Base-by-base conservation (phyloP, 2,113 vertebrate genomes). In the Procavia capensis region DNA sequence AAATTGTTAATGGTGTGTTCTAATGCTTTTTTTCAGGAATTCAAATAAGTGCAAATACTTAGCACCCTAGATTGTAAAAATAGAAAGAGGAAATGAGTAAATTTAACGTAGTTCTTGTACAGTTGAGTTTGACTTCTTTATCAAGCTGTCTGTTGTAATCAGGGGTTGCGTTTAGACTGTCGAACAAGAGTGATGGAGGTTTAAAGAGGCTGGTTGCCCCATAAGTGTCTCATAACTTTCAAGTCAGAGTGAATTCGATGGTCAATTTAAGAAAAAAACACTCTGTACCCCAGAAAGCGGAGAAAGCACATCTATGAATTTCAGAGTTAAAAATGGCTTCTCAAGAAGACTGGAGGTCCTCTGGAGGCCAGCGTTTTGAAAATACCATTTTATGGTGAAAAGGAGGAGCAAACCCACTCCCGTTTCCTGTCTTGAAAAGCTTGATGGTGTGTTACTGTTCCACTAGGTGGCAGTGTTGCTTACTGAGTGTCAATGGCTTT, bases 381-480 rank as follows among this genome's bases (percentile, higher is more conserved):
- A 90, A 36, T 36, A 57, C 43, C 0, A 0, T 74, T 88, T 78
- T 95, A 31, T 68, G 70, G 36, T 94, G 54, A 90, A 90, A 80
- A 74, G 54, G 7, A 93, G 88, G 17, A 31, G 22, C 63, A 84
- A 43, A 84, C 82, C 13, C 3, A 6, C 27, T 80, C 64, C 45
- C 29, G 2, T 76, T 80, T 91, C 11, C 9, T 43, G 25, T 94
- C 57, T 90, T 74, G 34, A 59, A 76, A 63, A 54, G n/a, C 74
- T 59, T 91, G 83, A 29, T 64, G 45, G 36, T 19, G 13, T 31
- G 39, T 92, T 45, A 13, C 72, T 22, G 0, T 20, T 57, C 91
- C 97, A 94, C 89, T 96, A 97, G 97, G 41, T 97, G 97, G 95
- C 93, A 87, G 59, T 95, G 89, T 96, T 95, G 94, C 83, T 96